phyloP scores from a whole-genome alignment of 2,888 invertebrate genomes.

The Pimpla rufipes region DNA sequence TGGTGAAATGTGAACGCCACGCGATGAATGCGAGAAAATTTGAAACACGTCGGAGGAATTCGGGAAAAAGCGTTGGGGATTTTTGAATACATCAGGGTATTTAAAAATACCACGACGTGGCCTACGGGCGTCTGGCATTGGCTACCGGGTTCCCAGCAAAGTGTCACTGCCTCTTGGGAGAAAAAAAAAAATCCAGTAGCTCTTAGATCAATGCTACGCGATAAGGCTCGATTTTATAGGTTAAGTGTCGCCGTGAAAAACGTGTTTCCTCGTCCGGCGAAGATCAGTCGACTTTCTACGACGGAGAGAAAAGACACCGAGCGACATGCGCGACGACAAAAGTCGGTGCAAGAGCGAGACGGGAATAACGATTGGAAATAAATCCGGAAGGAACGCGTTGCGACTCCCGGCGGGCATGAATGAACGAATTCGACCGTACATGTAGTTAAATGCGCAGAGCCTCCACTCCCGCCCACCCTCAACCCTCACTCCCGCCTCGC shows the following conservation, averaged over 20 bases:
- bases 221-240: not conserved
- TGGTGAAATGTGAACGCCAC: too few relatives aligned
- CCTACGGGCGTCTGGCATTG: too few relatives aligned
- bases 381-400: constrained; percentile 81
- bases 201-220: not conserved
- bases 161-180: too few relatives aligned
- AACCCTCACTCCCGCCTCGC: constrained; percentile 11
- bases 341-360: not conserved
- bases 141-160: too few relatives aligned
- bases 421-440: constrained; percentile 68
- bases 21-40: too few relatives aligned
- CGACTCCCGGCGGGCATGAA: constrained; percentile 75
- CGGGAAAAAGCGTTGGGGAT: too few relatives aligned
- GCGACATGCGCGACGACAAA: not conserved
- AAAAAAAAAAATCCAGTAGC: too few relatives aligned
- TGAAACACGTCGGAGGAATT: too few relatives aligned
- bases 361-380: constrained; percentile 64
- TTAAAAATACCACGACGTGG: too few relatives aligned
- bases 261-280: not conserved
- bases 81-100: too few relatives aligned
- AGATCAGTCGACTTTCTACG: not conserved
- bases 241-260: not conserved
- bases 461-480: constrained; percentile 20
- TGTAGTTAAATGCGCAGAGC: constrained; percentile 56
- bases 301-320: not conserved